phyloP scores from a whole-genome alignment of 1,140 invertebrate species.

The Brachionus manjavacas region DNA sequence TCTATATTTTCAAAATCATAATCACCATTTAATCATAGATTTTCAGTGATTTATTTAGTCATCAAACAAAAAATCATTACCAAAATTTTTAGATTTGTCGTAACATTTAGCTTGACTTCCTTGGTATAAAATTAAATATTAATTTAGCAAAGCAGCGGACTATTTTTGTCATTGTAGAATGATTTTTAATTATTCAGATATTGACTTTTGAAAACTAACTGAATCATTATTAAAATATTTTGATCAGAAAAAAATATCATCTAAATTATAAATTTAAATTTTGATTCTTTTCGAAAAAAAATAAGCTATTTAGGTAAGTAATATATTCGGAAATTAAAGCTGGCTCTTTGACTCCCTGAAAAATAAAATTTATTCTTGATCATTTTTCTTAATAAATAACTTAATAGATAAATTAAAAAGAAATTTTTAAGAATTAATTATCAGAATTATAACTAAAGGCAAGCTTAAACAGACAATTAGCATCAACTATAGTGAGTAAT shows the following conservation, averaged over 20 bases:
- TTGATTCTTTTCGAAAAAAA: not conserved
- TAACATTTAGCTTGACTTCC: not conserved
- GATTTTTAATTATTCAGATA: not conserved
- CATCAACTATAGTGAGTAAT: not conserved
- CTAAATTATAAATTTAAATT: not conserved
- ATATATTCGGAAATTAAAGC: no score
- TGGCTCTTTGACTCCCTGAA: no score
- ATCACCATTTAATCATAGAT: not conserved
- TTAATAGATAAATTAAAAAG: not conserved
- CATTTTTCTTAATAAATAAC: not conserved
- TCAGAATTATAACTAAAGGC: not conserved
- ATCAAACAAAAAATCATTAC: not conserved
- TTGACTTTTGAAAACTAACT: not conserved
- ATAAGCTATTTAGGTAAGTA: not conserved
- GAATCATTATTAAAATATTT: not conserved
- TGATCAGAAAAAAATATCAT: not conserved
- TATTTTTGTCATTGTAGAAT: not conserved
- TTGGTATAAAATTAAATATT: not conserved
- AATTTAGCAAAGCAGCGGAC: not conserved
- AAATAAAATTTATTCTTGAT: not conserved
- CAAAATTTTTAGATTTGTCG: not conserved
- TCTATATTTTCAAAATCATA: not conserved
- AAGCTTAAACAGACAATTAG: not conserved
- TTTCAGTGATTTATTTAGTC: not conserved
- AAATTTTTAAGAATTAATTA: not conserved